Base-by-base conservation (phyloP, 2,113 vertebrate genomes). In the Petrocephalus microphthalmus region DNA sequence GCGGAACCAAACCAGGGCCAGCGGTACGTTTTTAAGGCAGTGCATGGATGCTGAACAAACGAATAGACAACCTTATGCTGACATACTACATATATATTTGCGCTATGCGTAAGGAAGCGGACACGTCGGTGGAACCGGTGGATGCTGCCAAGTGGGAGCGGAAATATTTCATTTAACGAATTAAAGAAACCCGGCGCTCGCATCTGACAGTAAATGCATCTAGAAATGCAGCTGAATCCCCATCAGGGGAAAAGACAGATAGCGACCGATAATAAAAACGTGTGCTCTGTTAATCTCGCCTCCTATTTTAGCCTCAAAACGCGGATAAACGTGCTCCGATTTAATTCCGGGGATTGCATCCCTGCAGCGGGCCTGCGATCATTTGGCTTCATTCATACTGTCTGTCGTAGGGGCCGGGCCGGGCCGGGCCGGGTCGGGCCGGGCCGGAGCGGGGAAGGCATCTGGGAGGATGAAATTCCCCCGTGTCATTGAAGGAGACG, bases 381-480 rank as follows among this genome's bases (percentile, higher is more conserved):
- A 19, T 29, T 33, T 74, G 5, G 52, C 2, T 84, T 89, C 37
- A 81, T 87, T 87, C 67, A 89, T 52, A 47, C 37, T 64, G 25
- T 6, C 67, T 37, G 37, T 87, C 71, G 29, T n/a, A 45, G 17
- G 45, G 56, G 53, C 85, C 29, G 20, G 5, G 51, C 51, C 51
- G 8, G n/a, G n/a, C n/a, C n/a, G n/a, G n/a, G n/a, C n/a, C n/a
- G n/a, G 45, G 45, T 5, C 45, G 5, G 49, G 4, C 49, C 67
- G 51, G 74, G 45, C 45, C 13, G 51, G 51, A 53, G 20, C 51
- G 5, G n/a, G 51, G n/a, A 71, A 11, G 20, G 33, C 53, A 83
- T 51, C 29, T 88, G 83, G 87, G 20, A 82, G 84, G 90, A 89
- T 49, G 88, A 29, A 54, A 89, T 64, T 49, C 52, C 45, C 74